Evolutionary conservation across 2,888 invertebrate species (phyloP).

Genomic region (Catocala fraxini): DNA sequence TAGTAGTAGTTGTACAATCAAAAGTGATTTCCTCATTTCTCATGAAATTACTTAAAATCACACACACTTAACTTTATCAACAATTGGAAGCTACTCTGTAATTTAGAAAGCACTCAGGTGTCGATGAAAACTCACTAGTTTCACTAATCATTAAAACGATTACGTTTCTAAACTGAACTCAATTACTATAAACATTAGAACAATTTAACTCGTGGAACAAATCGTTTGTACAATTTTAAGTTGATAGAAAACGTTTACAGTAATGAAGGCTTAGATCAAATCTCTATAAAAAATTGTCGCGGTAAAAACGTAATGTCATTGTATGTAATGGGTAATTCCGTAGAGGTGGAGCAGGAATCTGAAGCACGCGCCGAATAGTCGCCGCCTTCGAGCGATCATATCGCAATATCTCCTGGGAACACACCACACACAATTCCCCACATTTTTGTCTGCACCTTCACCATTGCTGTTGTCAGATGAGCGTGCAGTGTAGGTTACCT

Average conservation of each 20-base stretch:
- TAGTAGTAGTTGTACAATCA: constrained; percentile 7
- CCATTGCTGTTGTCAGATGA: constrained; percentile 63
- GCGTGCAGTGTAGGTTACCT: constrained; percentile 52
- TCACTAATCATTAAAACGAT: constrained; percentile 45
- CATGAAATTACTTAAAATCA: constrained; percentile 23
- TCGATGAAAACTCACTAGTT: constrained; percentile 46
- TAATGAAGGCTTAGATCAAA: constrained; percentile 79
- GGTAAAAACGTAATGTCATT: constrained; percentile 82
- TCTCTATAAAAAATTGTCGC: constrained; percentile 67
- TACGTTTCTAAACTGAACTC: constrained; percentile 37
- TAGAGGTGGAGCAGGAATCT: constrained; percentile 72
- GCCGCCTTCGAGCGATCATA: constrained; percentile 75
- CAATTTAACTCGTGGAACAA: constrained; percentile 61
- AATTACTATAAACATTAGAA: constrained; percentile 64
- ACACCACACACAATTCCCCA: constrained; percentile 59
- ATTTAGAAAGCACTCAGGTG: constrained; percentile 47
- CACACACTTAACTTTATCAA: constrained; percentile 32
- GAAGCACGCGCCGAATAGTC: constrained; percentile 83
- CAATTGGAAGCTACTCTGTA: constrained; percentile 36
- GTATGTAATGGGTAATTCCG: constrained; percentile 82
- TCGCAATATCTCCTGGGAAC: constrained; percentile 80
- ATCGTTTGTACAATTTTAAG: constrained; percentile 76
- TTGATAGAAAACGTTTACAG: constrained; percentile 79
- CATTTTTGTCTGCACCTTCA: constrained; percentile 49
- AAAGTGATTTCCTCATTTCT: constrained; percentile 27